Percentiles rank a stretch among this genome's conserved stretches.
phyloP scores from a whole-genome alignment of 2,113 vertebrate genomes.

The Oryzias javanicus region DNA sequence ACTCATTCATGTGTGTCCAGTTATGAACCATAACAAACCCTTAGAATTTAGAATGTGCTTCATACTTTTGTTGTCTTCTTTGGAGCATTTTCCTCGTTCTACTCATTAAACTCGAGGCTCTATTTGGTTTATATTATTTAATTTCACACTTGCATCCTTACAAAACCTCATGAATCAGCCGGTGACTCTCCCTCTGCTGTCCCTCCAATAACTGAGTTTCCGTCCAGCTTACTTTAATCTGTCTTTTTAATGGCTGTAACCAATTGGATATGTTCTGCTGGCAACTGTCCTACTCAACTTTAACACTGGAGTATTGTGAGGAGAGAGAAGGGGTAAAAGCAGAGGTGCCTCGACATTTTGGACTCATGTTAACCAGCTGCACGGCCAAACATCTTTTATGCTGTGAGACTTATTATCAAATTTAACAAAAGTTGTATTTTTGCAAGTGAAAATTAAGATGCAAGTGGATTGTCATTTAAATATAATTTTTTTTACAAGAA shows the following conservation, averaged over 20 bases:
- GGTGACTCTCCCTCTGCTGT: conserved; percentile 47
- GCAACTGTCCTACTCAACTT: conserved; percentile 54
- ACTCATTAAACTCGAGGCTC: conserved; percentile 58
- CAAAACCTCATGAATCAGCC: conserved; percentile 67
- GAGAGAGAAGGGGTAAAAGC: conserved; percentile 24
- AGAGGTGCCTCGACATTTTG: neutral
- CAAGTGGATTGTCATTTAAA: no score
- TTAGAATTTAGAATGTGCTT: conserved; percentile 49
- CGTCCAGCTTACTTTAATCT: conserved; percentile 71
- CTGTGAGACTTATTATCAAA: no score
- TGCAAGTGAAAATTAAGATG: no score
- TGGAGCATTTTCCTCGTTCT: conserved; percentile 42
- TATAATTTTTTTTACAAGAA: no score
- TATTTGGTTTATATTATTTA: conserved; percentile 72
- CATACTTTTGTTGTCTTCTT: conserved; percentile 40
- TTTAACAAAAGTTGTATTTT: no score
- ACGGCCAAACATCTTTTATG: no score
- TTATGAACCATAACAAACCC: no score
- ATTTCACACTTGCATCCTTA: conserved; percentile 68
- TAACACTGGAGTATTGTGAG: conserved; percentile 70
- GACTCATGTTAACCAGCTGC: no score
- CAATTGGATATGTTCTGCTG: conserved; percentile 78
- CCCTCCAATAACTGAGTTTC: conserved; percentile 64
- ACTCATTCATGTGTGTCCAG: conserved; percentile 17
- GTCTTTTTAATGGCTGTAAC: conserved; percentile 70